Evolutionary conservation across 2,888 invertebrate genomes (phyloP), one percentile per base, ranked within the genome.

Genomic region (Ochropleura plecta): DNA sequence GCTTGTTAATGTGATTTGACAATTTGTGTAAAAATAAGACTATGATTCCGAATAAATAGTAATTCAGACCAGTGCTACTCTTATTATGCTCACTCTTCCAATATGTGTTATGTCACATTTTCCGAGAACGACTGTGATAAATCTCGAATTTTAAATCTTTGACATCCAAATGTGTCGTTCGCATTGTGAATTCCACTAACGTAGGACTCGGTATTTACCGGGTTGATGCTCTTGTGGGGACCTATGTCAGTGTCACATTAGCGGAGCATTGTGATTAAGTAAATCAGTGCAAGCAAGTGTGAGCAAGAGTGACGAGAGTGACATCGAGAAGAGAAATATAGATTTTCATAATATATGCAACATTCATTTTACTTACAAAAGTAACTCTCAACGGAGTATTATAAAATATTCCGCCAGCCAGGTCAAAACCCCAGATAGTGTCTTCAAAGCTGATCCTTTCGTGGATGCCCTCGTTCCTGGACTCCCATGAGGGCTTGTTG

Each of bases 371-470:
- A 91, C 94, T 93, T 85, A 95, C 95, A 78, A 79, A 88, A 57
- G 93, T 94, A 57, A 95, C 93, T 70, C 94, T 92, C 51, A 95
- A 81, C 0, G 95, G 95, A 0, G 95, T 95, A 57, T 93, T 92
- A 73, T 95, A 95, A 77, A 86, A 94, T 3, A 89, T 73, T 0
- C 95, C 95, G 3, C 95, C 95, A n/a, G 95, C 95, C n/a, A 95
- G 87, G 55, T 95, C 93, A 73, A 95, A 95, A 40, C 95, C 95
- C 95, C 95, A 95, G 51, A 95, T 93, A 66, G 93, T 87, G 85
- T 95, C 95, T 73, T 95, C 95, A 53, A 95, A 95, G 91, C 93
- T 95, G 89, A 95, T 91, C 65, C 94, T 91, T 87, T 95, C 95
- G 83, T 95, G 95, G 85, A 95, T 94, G 66, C 95, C 95, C 85